phyloP scores from a whole-genome alignment of 2,113 vertebrate species.

The Noctilio leporinus region DNA sequence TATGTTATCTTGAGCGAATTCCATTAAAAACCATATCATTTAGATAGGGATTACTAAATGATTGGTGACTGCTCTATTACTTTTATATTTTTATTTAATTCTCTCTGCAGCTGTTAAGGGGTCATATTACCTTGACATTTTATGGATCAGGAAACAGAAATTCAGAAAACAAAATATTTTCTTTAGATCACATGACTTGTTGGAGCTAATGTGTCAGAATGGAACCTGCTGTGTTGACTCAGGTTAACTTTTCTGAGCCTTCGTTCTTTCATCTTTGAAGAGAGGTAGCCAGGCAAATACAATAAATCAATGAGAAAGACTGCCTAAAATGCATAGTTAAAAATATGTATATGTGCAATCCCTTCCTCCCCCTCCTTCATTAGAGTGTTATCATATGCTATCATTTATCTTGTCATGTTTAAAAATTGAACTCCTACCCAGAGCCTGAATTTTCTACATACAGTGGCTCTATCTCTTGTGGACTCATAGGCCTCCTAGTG shows the following conservation, averaged over 20 bases:
- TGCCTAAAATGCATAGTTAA: background rate
- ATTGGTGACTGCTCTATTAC: background rate
- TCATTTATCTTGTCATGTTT: background rate
- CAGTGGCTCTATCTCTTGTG: background rate
- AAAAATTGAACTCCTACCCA: background rate
- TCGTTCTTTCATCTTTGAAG: background rate
- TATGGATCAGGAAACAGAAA: background rate
- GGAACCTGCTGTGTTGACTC: background rate
- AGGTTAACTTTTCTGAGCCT: background rate
- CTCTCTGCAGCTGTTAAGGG: background rate
- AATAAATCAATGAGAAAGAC: background rate
- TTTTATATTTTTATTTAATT: background rate
- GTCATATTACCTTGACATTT: background rate
- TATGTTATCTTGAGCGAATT: background rate
- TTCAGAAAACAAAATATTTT: background rate
- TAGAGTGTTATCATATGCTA: background rate
- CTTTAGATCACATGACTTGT: background rate
- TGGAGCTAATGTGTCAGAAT: background rate
- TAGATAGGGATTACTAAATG: background rate
- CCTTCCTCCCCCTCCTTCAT: background rate
- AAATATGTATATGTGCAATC: background rate
- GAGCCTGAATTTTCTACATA: background rate
- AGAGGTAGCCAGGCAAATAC: background rate
- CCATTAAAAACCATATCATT: background rate
- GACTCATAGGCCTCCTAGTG: background rate